Evolutionary conservation across 2,797 vertebrate species (phyloP).

Genomic region (Benthosema pterotum): DNA sequence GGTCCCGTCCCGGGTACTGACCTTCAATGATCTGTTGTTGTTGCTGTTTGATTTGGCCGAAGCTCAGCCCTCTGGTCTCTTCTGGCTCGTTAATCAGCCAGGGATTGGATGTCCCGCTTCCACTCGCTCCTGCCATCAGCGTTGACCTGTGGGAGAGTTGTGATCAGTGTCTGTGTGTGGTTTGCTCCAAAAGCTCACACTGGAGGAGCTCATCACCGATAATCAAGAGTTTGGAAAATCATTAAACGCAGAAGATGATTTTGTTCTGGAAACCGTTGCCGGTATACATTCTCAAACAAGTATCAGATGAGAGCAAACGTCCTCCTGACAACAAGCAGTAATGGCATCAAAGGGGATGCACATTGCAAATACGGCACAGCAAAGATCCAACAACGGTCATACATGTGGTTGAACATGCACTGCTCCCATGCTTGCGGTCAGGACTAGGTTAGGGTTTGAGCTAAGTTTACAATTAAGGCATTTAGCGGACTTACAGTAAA

Average conservation of each 20-base stretch:
- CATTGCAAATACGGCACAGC: neutral
- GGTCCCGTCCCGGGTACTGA: conserved; percentile 24
- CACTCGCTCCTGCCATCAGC: conserved; percentile 81
- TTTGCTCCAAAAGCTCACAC: neutral
- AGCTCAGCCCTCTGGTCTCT: conserved; percentile 88
- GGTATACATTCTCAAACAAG: neutral
- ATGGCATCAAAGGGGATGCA: neutral
- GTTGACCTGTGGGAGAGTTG: conserved; percentile 78
- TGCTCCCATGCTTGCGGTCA: too few relatives aligned
- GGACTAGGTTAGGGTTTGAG: too few relatives aligned
- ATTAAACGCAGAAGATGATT: neutral
- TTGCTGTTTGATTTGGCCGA: conserved; percentile 90
- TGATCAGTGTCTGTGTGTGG: conserved; percentile 1
- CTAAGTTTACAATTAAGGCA: too few relatives aligned
- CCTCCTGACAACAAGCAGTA: neutral
- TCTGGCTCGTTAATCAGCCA: conserved; percentile 94
- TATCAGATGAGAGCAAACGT: neutral
- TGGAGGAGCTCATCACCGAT: neutral
- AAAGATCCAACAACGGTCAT: too few relatives aligned
- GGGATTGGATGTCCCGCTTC: conserved; percentile 79
- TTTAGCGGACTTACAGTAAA: too few relatives aligned
- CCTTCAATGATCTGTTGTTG: conserved; percentile 92
- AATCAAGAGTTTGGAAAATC: neutral
- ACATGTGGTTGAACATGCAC: too few relatives aligned
- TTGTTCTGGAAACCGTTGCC: neutral